Conservation (phyloP, 2,888 invertebrate genomes). For the Gari tellinella region DNA sequence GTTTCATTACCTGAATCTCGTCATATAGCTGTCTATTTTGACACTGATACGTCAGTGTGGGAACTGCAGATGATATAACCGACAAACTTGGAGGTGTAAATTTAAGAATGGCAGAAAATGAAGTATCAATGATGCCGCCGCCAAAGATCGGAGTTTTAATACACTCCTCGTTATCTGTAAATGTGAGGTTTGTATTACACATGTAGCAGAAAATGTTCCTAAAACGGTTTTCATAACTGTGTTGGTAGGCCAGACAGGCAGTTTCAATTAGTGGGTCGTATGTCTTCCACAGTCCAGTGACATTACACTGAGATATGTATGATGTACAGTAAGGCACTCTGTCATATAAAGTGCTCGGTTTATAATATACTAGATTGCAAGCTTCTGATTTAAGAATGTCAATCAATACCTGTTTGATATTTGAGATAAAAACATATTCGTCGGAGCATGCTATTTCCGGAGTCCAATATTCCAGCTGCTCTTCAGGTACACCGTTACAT, state of each 20-base stretch:
- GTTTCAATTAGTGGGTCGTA: conserved; percentile 1
- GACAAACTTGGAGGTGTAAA: too few relatives aligned
- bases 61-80: too few relatives aligned
- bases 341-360: neutral
- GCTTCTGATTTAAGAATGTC: neutral
- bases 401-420: neutral
- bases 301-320: conserved; percentile 9
- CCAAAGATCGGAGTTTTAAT: too few relatives aligned
- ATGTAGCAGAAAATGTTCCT: too few relatives aligned
- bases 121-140: too few relatives aligned
- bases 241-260: conserved; percentile 8
- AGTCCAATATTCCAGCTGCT: neutral
- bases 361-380: neutral
- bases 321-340: neutral
- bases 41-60: too few relatives aligned
- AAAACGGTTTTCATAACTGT: too few relatives aligned
- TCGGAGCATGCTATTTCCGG: neutral
- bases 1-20: too few relatives aligned
- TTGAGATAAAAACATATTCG: neutral
- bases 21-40: too few relatives aligned
- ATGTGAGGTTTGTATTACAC: too few relatives aligned
- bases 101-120: too few relatives aligned
- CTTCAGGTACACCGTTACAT: conserved; percentile 3
- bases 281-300: conserved; percentile 6
- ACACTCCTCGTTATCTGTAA: too few relatives aligned